Percentiles rank a stretch among this genome's conserved stretches.
These are phyloP conservation scores for Protobothrops flavoviridis DNA, from an alignment of 2,113 vertebrate species.

Conservation along the genomic window DNA sequence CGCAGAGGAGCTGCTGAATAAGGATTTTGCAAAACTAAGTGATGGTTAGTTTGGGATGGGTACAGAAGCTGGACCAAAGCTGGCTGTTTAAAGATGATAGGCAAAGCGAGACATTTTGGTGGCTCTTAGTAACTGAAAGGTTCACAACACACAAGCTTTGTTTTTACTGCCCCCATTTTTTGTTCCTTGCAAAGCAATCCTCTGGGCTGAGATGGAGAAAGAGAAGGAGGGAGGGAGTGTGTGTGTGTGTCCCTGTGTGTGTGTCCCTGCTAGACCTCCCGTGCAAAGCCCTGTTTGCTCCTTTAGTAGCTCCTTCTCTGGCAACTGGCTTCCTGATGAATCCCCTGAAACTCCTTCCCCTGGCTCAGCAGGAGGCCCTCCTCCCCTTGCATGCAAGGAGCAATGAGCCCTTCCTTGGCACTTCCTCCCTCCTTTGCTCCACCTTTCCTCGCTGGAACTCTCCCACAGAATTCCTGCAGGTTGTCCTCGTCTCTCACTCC, in stretches of 20 bases:
- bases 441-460: not conserved
- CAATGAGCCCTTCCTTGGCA: not conserved
- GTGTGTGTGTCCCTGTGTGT: too few relatives aligned
- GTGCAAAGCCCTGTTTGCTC: not conserved
- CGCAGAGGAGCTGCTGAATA: conserved; percentile 95
- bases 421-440: not conserved
- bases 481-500: not conserved
- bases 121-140: too few relatives aligned
- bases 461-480: not conserved
- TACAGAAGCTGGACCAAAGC: not conserved
- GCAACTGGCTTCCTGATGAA: not conserved
- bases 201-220: not conserved
- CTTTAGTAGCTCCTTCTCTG: not conserved
- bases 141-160: too few relatives aligned
- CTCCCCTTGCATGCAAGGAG: not conserved
- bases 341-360: not conserved
- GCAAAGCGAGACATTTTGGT: too few relatives aligned
- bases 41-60: conserved; percentile 77
- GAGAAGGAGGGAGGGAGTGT: not conserved
- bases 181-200: not conserved
- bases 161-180: not conserved
- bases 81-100: not conserved
- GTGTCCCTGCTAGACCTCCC: not conserved
- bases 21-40: conserved; percentile 92
- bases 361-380: not conserved